Evolutionary conservation across 2,888 invertebrate species (phyloP).

Genomic region (Tridacna crocea): DNA sequence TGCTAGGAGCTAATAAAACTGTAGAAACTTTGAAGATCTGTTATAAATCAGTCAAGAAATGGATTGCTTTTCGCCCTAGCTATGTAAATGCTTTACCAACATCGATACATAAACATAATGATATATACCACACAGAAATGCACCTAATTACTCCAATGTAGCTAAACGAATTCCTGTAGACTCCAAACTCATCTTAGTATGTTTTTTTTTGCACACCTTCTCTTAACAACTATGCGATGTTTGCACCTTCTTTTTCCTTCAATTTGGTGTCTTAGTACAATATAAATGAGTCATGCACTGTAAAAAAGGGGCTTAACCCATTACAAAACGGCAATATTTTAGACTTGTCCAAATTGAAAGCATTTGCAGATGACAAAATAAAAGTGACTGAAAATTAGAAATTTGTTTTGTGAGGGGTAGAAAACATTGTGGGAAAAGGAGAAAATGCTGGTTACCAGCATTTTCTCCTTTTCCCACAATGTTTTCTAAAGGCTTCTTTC

Average conservation of each 20-base stretch:
- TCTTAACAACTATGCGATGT: background rate
- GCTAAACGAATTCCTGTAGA: no score
- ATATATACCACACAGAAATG: conserved; percentile 18
- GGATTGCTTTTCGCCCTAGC: background rate
- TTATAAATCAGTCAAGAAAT: conserved; percentile 25
- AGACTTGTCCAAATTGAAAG: no score
- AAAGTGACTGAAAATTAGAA: no score
- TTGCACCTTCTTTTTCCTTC: background rate
- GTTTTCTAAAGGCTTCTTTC: no score
- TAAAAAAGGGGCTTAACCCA: no score
- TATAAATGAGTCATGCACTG: no score
- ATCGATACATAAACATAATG: conserved; percentile 19
- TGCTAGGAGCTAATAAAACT: conserved; percentile 6
- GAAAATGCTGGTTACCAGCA: conserved; percentile 4
- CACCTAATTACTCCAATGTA: conserved; percentile 8
- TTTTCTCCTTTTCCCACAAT: background rate
- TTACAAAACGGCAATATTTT: no score
- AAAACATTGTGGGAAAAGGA: conserved; percentile 12
- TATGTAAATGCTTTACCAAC: background rate
- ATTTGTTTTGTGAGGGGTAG: background rate
- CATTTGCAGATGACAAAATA: no score
- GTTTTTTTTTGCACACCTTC: background rate
- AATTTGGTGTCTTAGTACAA: background rate
- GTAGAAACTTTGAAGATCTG: conserved; percentile 9
- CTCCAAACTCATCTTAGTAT: background rate